These are phyloP conservation scores for Diaperis boleti DNA, from an alignment of 2,888 invertebrate species.

Conservation along the genomic window DNA sequence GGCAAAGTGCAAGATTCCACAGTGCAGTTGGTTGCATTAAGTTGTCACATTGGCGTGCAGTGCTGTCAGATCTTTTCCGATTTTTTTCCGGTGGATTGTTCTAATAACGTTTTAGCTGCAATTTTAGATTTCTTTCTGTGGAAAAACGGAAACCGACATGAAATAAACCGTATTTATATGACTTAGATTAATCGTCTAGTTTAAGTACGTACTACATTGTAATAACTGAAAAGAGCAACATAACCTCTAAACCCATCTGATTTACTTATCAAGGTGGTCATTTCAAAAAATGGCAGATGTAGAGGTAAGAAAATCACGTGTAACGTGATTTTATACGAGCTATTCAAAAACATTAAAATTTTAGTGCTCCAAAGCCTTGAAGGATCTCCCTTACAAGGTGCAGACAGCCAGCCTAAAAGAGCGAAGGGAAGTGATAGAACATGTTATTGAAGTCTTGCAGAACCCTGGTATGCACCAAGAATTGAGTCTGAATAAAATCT, in stretches of 20 bases:
- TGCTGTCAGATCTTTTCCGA: too few species aligned
- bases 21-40: neutral
- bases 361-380: slow-evolving; percentile 77
- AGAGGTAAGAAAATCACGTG: slow-evolving; percentile 72
- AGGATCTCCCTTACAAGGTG: slow-evolving; percentile 80
- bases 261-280: slow-evolving; percentile 3
- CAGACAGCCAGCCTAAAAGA: slow-evolving; percentile 80
- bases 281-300: slow-evolving; percentile 75
- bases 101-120: too few species aligned
- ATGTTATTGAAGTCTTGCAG: slow-evolving; percentile 78
- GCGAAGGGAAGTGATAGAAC: slow-evolving; percentile 75
- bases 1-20: neutral
- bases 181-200: neutral
- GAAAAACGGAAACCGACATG: neutral
- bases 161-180: neutral
- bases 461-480: slow-evolving; percentile 76
- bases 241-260: slow-evolving; percentile 22
- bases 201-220: neutral
- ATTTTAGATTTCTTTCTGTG: neutral
- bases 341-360: slow-evolving; percentile 49
- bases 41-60: neutral
- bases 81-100: neutral
- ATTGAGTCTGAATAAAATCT: too few species aligned
- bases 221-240: neutral
- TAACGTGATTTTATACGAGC: slow-evolving; percentile 55